These are phyloP conservation scores for Drosophila orena DNA, from an alignment of 1,140 invertebrate genomes.

Conservation along the genomic window DNA sequence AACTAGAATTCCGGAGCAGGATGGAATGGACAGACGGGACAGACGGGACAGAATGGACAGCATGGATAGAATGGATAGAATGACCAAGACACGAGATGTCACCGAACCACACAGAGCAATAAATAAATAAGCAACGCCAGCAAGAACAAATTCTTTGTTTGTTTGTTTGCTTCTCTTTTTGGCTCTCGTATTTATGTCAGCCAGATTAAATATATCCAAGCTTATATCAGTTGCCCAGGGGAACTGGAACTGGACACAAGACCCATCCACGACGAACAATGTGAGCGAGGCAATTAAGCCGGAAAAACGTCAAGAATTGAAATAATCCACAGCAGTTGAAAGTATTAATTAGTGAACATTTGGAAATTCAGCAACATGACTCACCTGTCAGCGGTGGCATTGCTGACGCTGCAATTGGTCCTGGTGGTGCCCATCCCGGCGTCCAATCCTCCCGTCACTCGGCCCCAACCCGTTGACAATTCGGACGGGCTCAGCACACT, in stretches of 20 bases:
- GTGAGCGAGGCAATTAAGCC: slow-evolving; percentile 15
- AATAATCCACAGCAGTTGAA: slow-evolving; percentile 2
- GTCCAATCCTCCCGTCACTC: slow-evolving; percentile 20
- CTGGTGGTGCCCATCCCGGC: slow-evolving; percentile 21
- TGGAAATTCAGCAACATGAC: slow-evolving; percentile 19
- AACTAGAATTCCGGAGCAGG: slow-evolving; percentile 31
- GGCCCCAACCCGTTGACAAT: slow-evolving; percentile 37
- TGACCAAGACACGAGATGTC: slow-evolving; percentile 58
- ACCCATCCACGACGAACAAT: slow-evolving; percentile 15
- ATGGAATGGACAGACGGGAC: neutral
- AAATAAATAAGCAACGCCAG: slow-evolving; percentile 74
- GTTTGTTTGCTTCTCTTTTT: slow-evolving; percentile 45
- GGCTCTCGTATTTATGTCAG: slow-evolving; percentile 56
- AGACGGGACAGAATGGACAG: too few species aligned
- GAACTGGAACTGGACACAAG: slow-evolving; percentile 53
- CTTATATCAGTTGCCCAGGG: slow-evolving; percentile 49
- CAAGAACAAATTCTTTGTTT: slow-evolving; percentile 41
- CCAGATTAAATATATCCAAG: slow-evolving; percentile 51
- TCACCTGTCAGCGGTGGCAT: slow-evolving; percentile 22
- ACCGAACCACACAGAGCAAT: slow-evolving; percentile 68
- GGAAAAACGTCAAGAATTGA: slow-evolving; percentile 1
- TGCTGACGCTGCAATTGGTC: slow-evolving; percentile 33
- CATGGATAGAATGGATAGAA: neutral
- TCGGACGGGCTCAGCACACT: slow-evolving; percentile 19
- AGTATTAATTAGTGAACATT: slow-evolving; percentile 54